These are phyloP conservation scores for Caenorhabditis sulstoni DNA, from an alignment of 2,888 invertebrate species.

Conservation along the genomic window DNA sequence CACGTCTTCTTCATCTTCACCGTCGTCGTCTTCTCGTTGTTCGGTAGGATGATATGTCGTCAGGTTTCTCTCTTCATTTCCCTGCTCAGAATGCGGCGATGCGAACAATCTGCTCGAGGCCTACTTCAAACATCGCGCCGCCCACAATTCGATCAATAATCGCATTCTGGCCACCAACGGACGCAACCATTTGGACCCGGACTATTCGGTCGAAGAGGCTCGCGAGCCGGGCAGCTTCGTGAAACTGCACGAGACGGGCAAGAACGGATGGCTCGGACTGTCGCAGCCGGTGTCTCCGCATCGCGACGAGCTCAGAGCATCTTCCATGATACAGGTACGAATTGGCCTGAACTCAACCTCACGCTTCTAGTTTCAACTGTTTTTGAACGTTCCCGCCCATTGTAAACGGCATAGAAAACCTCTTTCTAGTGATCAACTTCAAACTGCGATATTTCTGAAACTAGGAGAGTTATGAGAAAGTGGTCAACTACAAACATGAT, in stretches of 20 bases:
- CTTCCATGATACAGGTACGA: conserved; percentile 42
- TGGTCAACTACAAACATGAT: too few relatives aligned
- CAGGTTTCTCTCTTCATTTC: too few relatives aligned
- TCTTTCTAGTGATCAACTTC: too few relatives aligned
- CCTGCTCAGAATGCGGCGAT: conserved; percentile 7
- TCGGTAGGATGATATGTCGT: too few relatives aligned
- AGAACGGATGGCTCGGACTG: conserved; percentile 30
- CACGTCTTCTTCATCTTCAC: too few relatives aligned
- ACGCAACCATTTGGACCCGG: conserved; percentile 26
- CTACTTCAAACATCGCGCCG: conserved; percentile 47
- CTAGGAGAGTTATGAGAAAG: too few relatives aligned
- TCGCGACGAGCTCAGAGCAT: conserved; percentile 40
- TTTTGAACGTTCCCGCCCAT: too few relatives aligned
- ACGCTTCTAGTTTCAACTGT: too few relatives aligned
- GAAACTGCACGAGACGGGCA: conserved; percentile 27
- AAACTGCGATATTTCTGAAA: too few relatives aligned
- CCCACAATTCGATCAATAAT: conserved; percentile 41
- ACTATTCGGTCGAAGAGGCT: conserved; percentile 32
- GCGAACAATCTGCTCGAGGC: conserved; percentile 48
- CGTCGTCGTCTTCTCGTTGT: neutral
- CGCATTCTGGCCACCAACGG: conserved; percentile 23
- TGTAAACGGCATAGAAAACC: too few relatives aligned
- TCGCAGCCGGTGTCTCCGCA: conserved; percentile 37
- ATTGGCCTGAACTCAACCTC: too few relatives aligned
- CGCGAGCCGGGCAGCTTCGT: conserved; percentile 52